Percentiles rank a stretch among this genome's conserved stretches.
Conservation (phyloP, 2,113 vertebrate species). For the Rafetus swinhoei region DNA sequence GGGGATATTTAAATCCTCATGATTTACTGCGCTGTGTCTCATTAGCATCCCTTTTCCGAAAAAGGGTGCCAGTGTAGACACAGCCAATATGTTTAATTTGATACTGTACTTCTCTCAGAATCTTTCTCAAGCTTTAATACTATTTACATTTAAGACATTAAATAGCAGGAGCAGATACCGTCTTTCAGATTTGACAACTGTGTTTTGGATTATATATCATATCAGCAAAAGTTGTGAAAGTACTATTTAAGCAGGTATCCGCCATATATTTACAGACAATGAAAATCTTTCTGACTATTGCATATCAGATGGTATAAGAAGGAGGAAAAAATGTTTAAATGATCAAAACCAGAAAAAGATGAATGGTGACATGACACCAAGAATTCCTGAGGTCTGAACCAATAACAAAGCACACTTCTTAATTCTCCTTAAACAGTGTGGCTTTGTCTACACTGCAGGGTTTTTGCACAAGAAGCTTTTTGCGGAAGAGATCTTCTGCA, state of each 20-base stretch:
- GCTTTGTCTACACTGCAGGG: too few relatives aligned
- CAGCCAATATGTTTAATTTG: background rate
- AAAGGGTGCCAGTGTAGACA: too few relatives aligned
- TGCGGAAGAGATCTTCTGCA: too few relatives aligned
- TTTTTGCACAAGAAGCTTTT: too few relatives aligned
- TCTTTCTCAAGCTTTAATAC: background rate
- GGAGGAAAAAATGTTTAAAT: slow-evolving; percentile 56
- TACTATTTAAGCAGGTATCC: slow-evolving; percentile 47
- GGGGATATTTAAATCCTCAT: too few relatives aligned
- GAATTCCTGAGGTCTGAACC: slow-evolving; percentile 40
- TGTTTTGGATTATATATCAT: background rate
- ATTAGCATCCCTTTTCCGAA: too few relatives aligned
- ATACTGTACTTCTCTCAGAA: background rate
- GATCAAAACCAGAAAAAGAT: slow-evolving; percentile 48
- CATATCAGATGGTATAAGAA: slow-evolving; percentile 48
- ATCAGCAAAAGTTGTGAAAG: slow-evolving; percentile 10
- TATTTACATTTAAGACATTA: background rate
- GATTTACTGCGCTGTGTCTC: too few relatives aligned
- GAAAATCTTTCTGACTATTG: slow-evolving; percentile 36
- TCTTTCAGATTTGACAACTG: slow-evolving; percentile 11
- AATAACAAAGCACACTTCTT: slow-evolving; percentile 36
- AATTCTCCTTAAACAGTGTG: slow-evolving; percentile 34
- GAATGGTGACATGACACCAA: slow-evolving; percentile 22
- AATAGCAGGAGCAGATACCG: background rate
- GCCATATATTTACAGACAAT: slow-evolving; percentile 14